Conservation (phyloP, 1,140 invertebrate genomes). For the Palaemon carinicauda region DNA sequence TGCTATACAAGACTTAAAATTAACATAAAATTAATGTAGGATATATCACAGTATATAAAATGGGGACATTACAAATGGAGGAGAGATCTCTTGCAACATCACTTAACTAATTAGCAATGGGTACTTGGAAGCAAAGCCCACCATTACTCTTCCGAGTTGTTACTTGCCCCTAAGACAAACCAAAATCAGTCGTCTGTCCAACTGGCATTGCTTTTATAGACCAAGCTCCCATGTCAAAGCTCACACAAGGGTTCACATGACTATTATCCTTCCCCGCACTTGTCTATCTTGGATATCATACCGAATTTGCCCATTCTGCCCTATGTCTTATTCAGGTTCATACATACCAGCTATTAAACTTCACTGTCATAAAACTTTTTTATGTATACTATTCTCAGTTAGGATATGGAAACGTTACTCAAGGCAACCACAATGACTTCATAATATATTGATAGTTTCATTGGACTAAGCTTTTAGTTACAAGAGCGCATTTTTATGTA, state of each 20-base stretch:
- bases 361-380: not conserved
- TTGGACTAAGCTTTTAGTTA: slow-evolving; percentile 32
- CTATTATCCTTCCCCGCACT: slow-evolving; percentile 43
- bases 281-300: not conserved
- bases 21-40: too few relatives aligned
- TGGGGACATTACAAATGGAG: too few relatives aligned
- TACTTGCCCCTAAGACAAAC: too few relatives aligned
- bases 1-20: too few relatives aligned
- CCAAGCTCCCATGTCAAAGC: too few relatives aligned
- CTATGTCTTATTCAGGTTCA: slow-evolving; percentile 18
- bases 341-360: slow-evolving; percentile 7
- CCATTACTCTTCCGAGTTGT: too few relatives aligned
- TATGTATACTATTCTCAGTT: slow-evolving; percentile 31
- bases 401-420: slow-evolving; percentile 54
- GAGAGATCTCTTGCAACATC: too few relatives aligned
- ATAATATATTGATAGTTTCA: slow-evolving; percentile 46
- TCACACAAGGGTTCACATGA: slow-evolving; percentile 19
- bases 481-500: not conserved
- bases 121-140: too few relatives aligned
- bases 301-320: slow-evolving; percentile 32
- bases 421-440: slow-evolving; percentile 53
- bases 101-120: too few relatives aligned
- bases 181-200: too few relatives aligned
- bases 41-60: too few relatives aligned
- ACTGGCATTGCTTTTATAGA: too few relatives aligned